Evolutionary conservation across 2,113 vertebrate species (phyloP).

Genomic region (Catharus fuscescens): DNA sequence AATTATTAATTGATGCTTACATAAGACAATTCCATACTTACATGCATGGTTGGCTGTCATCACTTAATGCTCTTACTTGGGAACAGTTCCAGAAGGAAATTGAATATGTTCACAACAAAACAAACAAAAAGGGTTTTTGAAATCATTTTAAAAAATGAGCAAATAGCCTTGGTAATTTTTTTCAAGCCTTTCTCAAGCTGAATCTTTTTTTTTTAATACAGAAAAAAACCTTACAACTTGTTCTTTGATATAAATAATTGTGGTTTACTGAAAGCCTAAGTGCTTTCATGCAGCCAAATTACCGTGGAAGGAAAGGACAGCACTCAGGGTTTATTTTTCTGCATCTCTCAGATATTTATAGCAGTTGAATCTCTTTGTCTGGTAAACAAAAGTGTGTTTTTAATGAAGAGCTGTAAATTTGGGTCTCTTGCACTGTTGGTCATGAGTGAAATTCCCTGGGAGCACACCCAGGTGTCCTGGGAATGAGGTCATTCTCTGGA

Average conservation of each 20-base stretch:
- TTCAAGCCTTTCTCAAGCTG: background rate
- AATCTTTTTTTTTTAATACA: background rate
- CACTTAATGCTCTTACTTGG: background rate
- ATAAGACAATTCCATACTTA: background rate
- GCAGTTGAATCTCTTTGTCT: background rate
- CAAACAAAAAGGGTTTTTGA: background rate
- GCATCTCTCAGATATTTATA: background rate
- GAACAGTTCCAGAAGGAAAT: background rate
- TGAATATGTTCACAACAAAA: background rate
- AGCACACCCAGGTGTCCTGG: background rate
- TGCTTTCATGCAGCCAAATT: background rate
- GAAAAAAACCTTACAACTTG: background rate
- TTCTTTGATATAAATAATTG: background rate
- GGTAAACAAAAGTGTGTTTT: background rate
- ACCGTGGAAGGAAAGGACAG: background rate
- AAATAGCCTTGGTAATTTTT: background rate
- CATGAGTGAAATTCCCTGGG: background rate
- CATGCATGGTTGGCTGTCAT: background rate
- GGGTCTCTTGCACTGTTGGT: background rate
- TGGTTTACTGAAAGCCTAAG: background rate
- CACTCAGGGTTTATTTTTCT: background rate
- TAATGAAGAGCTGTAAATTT: background rate
- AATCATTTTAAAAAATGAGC: background rate
- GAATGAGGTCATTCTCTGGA: background rate
- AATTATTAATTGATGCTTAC: background rate